Evolutionary conservation across 2,113 vertebrate genomes (phyloP).

Genomic region (Triplophysa rosa): DNA sequence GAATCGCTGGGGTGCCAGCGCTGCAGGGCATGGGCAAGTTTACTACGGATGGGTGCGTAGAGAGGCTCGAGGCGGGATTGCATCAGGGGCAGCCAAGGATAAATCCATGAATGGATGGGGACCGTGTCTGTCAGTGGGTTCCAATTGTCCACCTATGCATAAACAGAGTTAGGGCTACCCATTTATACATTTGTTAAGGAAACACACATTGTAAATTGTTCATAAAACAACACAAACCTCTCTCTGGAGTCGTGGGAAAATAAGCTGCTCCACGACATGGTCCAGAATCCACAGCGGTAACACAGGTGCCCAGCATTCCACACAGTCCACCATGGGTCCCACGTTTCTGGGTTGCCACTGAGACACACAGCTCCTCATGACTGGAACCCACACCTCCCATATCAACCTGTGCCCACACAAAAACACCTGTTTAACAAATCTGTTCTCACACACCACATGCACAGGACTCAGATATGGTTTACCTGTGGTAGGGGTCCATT

Average conservation of each 20-base stretch:
- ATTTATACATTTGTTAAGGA: background rate
- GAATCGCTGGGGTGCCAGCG: constrained; percentile 96
- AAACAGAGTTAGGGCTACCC: background rate
- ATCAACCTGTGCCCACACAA: constrained; percentile 76
- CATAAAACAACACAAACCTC: constrained; percentile 71
- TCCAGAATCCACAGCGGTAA: constrained; percentile 91
- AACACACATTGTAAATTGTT: background rate
- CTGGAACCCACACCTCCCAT: constrained; percentile 96
- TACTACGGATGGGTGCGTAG: constrained; percentile 92
- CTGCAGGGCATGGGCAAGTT: constrained; percentile 89
- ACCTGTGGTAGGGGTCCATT: constrained; percentile 95
- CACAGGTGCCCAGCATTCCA: constrained; percentile 89
- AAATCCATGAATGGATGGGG: constrained; percentile 97
- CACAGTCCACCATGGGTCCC: constrained; percentile 90
- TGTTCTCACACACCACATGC: background rate
- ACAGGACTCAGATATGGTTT: background rate
- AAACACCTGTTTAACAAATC: background rate
- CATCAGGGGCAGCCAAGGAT: constrained; percentile 95
- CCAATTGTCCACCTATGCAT: constrained; percentile 90
- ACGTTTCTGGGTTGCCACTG: constrained; percentile 93
- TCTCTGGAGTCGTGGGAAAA: constrained; percentile 94
- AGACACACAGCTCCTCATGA: constrained; percentile 80
- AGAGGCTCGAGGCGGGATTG: constrained; percentile 89
- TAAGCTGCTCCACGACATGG: constrained; percentile 90
- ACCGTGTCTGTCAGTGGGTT: constrained; percentile 96